Base-by-base conservation (phyloP, 1,140 invertebrate genomes). In the Caenorhabditis brenneri region DNA sequence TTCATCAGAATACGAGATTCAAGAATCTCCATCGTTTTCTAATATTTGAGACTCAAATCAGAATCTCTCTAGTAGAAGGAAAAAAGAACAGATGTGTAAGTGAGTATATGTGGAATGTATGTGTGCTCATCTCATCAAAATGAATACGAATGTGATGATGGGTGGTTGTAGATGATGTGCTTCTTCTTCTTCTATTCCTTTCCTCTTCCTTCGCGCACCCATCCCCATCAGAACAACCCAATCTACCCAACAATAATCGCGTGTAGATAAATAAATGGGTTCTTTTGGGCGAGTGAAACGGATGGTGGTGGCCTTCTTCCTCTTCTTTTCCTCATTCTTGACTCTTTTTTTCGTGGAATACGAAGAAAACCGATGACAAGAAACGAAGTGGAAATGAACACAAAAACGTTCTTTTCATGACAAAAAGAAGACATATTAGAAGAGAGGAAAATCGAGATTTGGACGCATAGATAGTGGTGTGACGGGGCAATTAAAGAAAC, bases 111-210 rank as follows among this genome's bases (percentile, higher is more conserved):
- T 55, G 65, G 58, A 65, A 65, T 65, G 65, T 74, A 42, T 74
- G 65, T 74, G 36, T 74, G 65, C 65, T 42, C 65, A 74, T 42
- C 36, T 39, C 65, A 74, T 42, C 7, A 46, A 29, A 74, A 74
- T 74, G 36, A 74, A 74, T 39, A 74, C 65, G 65, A 74, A 74
- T 74, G 65, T 74, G 65, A 65, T 39, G 58, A 65, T 39, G 58
- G 12, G 12, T n/a, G n/a, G n/a, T n/a, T n/a, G 53, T 24, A 10
- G 22, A 7, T 29, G 58, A 65, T 19, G 31, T 24, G 58, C 39
- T 42, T 65, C 58, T 10, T 42, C 19, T 24, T 24, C 36, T 39
- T n/a, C 36, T 24, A 1, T 3, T 24, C 65, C 22, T 9, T n/a
- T n/a, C n/a, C n/a, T 10, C 31, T 33, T 6, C 19, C n/a, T n/a